Percentiles rank a stretch among this genome's conserved stretches.
phyloP scores from a whole-genome alignment of 1,140 invertebrate genomes.

The Drosophila nebulosa region DNA sequence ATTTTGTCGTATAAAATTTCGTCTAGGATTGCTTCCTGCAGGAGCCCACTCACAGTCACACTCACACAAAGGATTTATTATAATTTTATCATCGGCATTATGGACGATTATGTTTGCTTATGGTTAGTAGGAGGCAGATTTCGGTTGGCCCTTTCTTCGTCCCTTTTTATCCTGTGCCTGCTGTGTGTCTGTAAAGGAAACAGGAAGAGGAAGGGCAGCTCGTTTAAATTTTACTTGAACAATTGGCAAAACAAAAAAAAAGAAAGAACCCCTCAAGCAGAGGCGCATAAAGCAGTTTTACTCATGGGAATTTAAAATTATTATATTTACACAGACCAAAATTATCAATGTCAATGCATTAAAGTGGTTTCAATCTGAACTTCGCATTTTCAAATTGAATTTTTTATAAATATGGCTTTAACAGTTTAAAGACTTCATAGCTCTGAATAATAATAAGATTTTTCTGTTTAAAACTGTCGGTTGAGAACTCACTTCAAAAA shows the following conservation, averaged over 20 bases:
- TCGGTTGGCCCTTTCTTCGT: not conserved
- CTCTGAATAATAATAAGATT: too few relatives aligned
- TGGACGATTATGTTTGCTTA: slow-evolving; percentile 20
- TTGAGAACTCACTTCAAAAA: too few relatives aligned
- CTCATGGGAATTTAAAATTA: not conserved
- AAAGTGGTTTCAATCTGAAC: not conserved
- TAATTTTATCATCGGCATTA: slow-evolving; percentile 40
- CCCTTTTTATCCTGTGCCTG: not conserved
- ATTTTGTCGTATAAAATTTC: slow-evolving; percentile 16
- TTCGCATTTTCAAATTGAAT: slow-evolving; percentile 12
- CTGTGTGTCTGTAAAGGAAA: slow-evolving; percentile 22
- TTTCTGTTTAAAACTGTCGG: too few relatives aligned
- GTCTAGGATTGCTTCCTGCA: not conserved
- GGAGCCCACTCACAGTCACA: not conserved
- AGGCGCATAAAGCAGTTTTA: not conserved
- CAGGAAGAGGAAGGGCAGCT: slow-evolving; percentile 38
- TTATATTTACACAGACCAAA: not conserved
- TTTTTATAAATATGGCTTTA: too few relatives aligned
- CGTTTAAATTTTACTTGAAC: slow-evolving; percentile 26
- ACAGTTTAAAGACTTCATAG: too few relatives aligned
- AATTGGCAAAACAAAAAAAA: slow-evolving; percentile 31
- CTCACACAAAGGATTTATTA: slow-evolving; percentile 27
- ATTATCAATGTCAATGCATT: not conserved
- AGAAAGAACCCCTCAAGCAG: not conserved
- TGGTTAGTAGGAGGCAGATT: not conserved